These are phyloP conservation scores for Cheilosia grossa DNA, from an alignment of 2,888 invertebrate species.

Conservation along the genomic window DNA sequence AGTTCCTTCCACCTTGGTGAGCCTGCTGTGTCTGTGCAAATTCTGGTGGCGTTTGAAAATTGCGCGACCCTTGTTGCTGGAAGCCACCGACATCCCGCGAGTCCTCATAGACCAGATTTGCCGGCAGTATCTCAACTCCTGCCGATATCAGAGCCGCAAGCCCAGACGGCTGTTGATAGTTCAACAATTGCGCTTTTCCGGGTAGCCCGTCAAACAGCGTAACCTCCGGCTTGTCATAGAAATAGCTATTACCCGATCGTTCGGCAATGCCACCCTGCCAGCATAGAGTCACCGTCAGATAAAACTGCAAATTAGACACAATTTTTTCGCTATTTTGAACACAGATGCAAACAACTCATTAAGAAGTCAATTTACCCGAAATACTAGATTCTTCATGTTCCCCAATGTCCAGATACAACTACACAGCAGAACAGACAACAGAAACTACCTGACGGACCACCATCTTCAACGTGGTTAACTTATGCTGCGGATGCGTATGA, in stretches of 20 bases:
- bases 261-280: conserved; percentile 29
- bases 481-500: not conserved
- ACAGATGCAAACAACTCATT: conserved; percentile 13
- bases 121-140: conserved; percentile 7
- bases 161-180: not conserved
- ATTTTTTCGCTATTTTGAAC: not conserved
- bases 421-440: conserved; percentile 10
- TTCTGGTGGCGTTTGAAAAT: not conserved
- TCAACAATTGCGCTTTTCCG: not conserved
- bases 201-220: conserved; percentile 8
- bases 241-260: conserved; percentile 30
- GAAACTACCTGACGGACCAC: conserved; percentile 6
- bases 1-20: not conserved
- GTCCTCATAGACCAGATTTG: conserved; percentile 21
- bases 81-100: not conserved
- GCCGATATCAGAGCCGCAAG: not conserved
- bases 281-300: conserved; percentile 4
- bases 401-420: not conserved
- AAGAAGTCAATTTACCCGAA: conserved; percentile 45
- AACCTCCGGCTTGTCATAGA: conserved; percentile 27
- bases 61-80: not conserved
- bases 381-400: conserved; percentile 40
- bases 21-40: not conserved
- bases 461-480: not conserved
- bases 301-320: conserved; percentile 36